Percentiles rank a stretch among this genome's conserved stretches.
Evolutionary conservation across 2,113 vertebrate genomes (phyloP).

Genomic region (Thermophis baileyi): DNA sequence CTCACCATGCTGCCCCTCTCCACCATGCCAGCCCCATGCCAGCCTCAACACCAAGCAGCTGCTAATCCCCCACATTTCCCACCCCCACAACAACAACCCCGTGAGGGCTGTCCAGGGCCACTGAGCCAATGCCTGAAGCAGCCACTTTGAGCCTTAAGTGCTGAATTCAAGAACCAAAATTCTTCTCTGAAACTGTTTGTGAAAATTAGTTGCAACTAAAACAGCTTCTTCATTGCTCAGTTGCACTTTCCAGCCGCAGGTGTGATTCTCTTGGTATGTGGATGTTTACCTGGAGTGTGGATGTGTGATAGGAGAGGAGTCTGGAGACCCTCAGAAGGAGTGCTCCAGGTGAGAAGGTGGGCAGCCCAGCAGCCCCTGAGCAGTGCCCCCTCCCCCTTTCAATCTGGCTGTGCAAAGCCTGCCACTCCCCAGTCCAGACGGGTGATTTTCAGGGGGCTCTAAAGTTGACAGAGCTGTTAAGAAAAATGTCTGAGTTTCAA

Average conservation of each 20-base stretch:
- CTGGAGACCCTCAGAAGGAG: conserved; percentile 31
- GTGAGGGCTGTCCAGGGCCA: background rate
- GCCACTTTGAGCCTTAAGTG: rapidly evolving
- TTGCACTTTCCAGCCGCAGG: rapidly evolving
- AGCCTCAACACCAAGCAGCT: background rate
- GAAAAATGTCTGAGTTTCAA: conserved; percentile 69
- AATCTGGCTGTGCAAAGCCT: conserved; percentile 35
- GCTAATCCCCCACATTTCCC: background rate
- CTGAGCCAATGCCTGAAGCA: background rate
- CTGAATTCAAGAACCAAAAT: rapidly evolving
- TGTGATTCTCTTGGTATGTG: background rate
- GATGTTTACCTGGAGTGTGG: background rate
- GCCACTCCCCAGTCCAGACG: conserved; percentile 64
- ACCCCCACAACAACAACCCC: background rate
- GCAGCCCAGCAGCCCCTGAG: background rate
- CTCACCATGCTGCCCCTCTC: background rate
- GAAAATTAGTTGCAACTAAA: rapidly evolving
- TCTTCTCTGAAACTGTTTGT: background rate
- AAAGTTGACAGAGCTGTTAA: conserved; percentile 74
- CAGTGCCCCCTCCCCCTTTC: background rate
- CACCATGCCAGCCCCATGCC: background rate
- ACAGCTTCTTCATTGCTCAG: rapidly evolving
- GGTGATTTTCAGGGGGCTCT: conserved; percentile 70
- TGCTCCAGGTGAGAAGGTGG: background rate
- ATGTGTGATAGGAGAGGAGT: background rate